Evolutionary conservation across 2,888 invertebrate genomes (phyloP).

Genomic region (Oscheius myriophilus): DNA sequence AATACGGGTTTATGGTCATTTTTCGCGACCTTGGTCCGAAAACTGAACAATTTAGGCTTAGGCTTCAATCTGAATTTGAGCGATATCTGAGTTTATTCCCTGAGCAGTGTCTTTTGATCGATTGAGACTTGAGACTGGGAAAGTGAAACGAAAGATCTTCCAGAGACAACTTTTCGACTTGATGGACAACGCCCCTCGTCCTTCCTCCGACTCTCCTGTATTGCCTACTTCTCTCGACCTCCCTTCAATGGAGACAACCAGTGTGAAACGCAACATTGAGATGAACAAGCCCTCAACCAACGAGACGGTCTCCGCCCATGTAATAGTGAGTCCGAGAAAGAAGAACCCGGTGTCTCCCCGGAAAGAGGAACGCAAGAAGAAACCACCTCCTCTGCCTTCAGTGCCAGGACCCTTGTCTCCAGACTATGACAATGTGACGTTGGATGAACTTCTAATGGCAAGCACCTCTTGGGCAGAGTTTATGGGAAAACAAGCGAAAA

Average conservation of each 20-base stretch:
- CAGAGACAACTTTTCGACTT: slow-evolving; percentile 21
- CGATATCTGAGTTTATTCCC: too few species aligned
- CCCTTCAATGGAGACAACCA: too few species aligned
- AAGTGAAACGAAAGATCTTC: too few species aligned
- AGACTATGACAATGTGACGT: slow-evolving; percentile 28
- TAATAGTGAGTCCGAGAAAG: slow-evolving; percentile 13
- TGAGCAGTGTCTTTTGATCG: too few species aligned
- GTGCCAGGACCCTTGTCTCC: slow-evolving; percentile 20
- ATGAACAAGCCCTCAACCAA: neutral
- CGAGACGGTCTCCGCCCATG: slow-evolving; percentile 9
- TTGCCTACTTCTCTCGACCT: too few species aligned
- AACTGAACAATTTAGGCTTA: too few species aligned
- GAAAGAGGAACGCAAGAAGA: slow-evolving; percentile 8
- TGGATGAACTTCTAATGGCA: slow-evolving; percentile 30
- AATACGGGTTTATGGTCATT: too few species aligned
- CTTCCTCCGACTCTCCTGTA: slow-evolving; percentile 7
- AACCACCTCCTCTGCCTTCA: slow-evolving; percentile 11
- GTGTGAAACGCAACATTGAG: too few species aligned
- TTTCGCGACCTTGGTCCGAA: too few species aligned
- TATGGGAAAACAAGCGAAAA: slow-evolving; percentile 17
- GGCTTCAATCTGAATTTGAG: too few species aligned
- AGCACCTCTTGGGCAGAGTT: slow-evolving; percentile 35
- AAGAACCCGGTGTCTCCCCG: neutral
- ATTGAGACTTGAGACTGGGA: too few species aligned
- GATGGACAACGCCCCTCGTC: slow-evolving; percentile 5